Evolutionary conservation across 2,888 invertebrate species (phyloP).

Genomic region (Selenia dentaria): DNA sequence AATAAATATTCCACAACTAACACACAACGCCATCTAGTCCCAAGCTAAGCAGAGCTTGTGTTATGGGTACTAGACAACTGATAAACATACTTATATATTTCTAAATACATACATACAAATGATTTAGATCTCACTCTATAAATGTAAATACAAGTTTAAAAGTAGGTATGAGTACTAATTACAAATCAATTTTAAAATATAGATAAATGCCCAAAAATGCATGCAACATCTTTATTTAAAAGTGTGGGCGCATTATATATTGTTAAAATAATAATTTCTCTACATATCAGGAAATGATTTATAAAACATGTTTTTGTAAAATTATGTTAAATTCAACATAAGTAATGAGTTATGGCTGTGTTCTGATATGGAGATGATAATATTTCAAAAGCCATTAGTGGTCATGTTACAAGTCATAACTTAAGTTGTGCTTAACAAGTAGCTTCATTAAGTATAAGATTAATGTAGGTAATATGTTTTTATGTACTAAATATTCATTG

Average conservation of each 20-base stretch:
- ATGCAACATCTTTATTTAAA: not conserved
- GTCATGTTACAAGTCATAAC: constrained; percentile 6
- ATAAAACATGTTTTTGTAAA: constrained; percentile 9
- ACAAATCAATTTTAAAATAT: no score
- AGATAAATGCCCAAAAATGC: no score
- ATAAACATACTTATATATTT: no score
- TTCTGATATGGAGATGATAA: constrained; percentile 5
- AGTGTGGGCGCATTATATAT: constrained; percentile 4
- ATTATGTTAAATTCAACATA: constrained; percentile 14
- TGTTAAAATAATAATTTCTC: constrained; percentile 2
- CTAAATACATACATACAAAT: no score
- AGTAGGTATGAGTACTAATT: no score
- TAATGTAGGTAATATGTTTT: constrained; percentile 4
- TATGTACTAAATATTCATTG: not conserved
- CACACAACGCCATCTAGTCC: no score
- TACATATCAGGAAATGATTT: constrained; percentile 2
- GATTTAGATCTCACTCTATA: no score
- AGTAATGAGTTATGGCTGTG: constrained; percentile 8
- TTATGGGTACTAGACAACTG: no score
- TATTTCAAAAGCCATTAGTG: constrained; percentile 15
- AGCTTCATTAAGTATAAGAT: constrained; percentile 10
- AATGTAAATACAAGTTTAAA: no score
- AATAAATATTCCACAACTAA: no score
- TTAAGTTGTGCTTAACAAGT: constrained; percentile 2
- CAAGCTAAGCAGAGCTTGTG: no score